These are phyloP conservation scores for Puffinus mauretanicus DNA, from an alignment of 2,113 vertebrate genomes.

Conservation along the genomic window DNA sequence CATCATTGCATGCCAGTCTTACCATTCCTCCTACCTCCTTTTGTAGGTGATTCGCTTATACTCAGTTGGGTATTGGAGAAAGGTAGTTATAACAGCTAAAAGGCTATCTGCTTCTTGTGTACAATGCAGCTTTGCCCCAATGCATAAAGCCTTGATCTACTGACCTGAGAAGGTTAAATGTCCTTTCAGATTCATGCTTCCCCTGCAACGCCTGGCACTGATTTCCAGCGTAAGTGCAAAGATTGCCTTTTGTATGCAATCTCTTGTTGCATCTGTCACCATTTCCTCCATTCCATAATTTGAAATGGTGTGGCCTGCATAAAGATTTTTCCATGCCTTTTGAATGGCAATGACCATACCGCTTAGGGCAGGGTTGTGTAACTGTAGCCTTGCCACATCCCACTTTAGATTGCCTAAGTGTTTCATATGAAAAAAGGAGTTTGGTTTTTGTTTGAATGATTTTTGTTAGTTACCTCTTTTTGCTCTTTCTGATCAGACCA, in stretches of 20 bases:
- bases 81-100: conserved; percentile 1
- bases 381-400: background rate
- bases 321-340: background rate
- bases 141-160: background rate
- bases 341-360: background rate
- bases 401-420: background rate
- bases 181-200: background rate
- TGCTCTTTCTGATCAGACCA: background rate
- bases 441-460: background rate
- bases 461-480: background rate
- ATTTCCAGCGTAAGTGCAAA: background rate
- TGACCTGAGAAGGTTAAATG: background rate
- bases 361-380: background rate
- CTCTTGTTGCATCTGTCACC: background rate
- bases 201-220: background rate
- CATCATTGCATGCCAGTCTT: background rate
- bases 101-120: background rate
- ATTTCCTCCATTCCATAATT: background rate
- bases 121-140: background rate
- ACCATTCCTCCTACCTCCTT: background rate
- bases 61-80: conserved; percentile 31
- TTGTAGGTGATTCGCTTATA: background rate
- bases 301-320: background rate
- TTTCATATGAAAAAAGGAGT: background rate
- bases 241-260: background rate